A percentile compares a stretch with the other conserved stretches of the same genome.
These are phyloP conservation scores for Ochotona curzoniae DNA, from an alignment of 2,113 vertebrate species.

Conservation along the genomic window DNA sequence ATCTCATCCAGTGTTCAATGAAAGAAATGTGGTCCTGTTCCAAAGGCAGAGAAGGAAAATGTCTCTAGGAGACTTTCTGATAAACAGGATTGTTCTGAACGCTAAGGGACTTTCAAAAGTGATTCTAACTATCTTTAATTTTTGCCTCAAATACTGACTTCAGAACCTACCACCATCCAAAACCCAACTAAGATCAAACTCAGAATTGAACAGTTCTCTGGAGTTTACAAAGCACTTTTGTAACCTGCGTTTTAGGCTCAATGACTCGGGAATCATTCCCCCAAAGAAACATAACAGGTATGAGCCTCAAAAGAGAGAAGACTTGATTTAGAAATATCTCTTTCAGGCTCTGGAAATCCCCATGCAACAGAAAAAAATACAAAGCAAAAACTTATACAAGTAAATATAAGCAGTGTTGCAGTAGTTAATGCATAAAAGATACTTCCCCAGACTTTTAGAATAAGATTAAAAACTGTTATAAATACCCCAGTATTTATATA, in stretches of 20 bases:
- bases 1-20: background rate
- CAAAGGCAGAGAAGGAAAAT: background rate
- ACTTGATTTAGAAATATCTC: constrained; percentile 35
- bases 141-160: constrained; percentile 22
- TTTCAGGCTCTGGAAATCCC: constrained; percentile 2
- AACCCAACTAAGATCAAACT: too few species aligned
- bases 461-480: constrained; percentile 8
- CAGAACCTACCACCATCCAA: background rate
- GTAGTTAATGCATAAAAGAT: background rate
- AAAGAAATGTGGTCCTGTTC: constrained; percentile 12
- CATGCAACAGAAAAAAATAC: background rate
- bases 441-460: background rate
- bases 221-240: constrained; percentile 14
- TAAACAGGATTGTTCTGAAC: background rate
- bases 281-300: constrained; percentile 6
- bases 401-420: background rate
- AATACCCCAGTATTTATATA: background rate
- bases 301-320: background rate
- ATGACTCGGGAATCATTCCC: constrained; percentile 13
- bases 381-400: background rate
- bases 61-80: background rate
- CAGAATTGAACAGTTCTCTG: background rate
- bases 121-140: background rate
- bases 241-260: background rate
- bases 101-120: background rate